phyloP scores from a whole-genome alignment of 2,888 invertebrate species.

The Embidobia sp. region DNA sequence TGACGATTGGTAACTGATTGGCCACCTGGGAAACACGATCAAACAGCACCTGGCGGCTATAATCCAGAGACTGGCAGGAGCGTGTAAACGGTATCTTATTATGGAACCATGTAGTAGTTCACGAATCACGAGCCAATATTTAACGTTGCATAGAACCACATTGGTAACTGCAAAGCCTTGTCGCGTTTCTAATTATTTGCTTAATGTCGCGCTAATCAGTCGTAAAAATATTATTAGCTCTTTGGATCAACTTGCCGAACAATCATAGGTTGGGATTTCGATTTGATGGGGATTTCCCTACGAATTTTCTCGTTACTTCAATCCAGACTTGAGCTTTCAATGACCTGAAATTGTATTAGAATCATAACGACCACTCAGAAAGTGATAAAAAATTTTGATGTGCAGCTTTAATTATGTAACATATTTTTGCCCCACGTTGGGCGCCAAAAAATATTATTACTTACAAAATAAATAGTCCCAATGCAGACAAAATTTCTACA shows the following conservation, averaged over 20 bases:
- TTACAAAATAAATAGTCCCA: too few relatives aligned
- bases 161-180: conserved; percentile 17
- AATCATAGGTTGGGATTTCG: conserved; percentile 20
- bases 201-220: conserved; percentile 39
- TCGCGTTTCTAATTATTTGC: conserved; percentile 24
- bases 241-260: conserved; percentile 17
- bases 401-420: too few relatives aligned
- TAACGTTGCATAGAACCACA: conserved; percentile 28
- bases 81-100: conserved; percentile 7
- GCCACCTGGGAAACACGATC: neutral
- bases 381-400: too few relatives aligned
- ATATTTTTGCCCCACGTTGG: too few relatives aligned
- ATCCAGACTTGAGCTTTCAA: too few relatives aligned
- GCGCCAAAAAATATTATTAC: too few relatives aligned
- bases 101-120: conserved; percentile 3
- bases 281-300: neutral
- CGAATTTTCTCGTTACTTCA: too few relatives aligned
- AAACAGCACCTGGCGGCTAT: conserved; percentile 1
- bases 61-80: neutral
- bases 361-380: too few relatives aligned
- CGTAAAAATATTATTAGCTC: conserved; percentile 27
- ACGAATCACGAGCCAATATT: conserved; percentile 24
- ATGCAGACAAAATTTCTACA: too few relatives aligned
- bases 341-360: too few relatives aligned
- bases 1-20: conserved; percentile 1